Conservation (phyloP, 2,888 invertebrate species). For the Epinotia demarniana region DNA sequence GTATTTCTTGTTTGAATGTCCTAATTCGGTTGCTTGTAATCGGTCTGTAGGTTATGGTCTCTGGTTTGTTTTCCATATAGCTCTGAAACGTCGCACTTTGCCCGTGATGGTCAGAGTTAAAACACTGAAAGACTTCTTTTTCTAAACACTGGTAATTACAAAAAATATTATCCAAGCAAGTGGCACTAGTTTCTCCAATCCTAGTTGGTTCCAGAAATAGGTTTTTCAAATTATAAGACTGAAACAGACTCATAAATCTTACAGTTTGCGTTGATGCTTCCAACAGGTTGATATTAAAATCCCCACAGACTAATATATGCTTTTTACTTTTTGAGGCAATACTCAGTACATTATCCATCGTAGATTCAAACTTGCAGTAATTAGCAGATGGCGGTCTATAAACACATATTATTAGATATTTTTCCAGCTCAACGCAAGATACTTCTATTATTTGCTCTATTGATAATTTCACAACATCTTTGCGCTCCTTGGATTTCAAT, state of each 20-base stretch:
- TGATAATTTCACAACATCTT: not conserved
- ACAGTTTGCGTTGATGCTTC: not conserved
- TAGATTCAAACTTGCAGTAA: not conserved
- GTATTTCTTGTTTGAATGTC: not conserved
- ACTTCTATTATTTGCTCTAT: not conserved
- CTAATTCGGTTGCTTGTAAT: not conserved
- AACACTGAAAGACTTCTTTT: not conserved
- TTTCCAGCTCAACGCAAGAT: not conserved
- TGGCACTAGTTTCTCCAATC: not conserved
- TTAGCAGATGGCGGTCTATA: conserved; percentile 2
- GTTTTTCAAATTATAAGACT: not conserved
- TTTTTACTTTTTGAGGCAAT: not conserved
- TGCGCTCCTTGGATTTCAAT: not conserved
- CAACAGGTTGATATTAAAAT: not conserved
- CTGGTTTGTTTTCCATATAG: not conserved
- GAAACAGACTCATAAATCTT: no score
- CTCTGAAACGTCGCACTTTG: not conserved
- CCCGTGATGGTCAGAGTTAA: not conserved
- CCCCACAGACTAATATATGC: not conserved
- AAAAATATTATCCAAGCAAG: conserved; percentile 1
- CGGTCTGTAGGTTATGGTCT: not conserved
- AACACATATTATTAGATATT: not conserved
- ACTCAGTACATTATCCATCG: not conserved
- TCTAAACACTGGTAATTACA: not conserved
- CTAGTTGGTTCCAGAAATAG: conserved; percentile 1